Base-by-base conservation (phyloP, 2,888 invertebrate species). In the Lissonota sp. region DNA sequence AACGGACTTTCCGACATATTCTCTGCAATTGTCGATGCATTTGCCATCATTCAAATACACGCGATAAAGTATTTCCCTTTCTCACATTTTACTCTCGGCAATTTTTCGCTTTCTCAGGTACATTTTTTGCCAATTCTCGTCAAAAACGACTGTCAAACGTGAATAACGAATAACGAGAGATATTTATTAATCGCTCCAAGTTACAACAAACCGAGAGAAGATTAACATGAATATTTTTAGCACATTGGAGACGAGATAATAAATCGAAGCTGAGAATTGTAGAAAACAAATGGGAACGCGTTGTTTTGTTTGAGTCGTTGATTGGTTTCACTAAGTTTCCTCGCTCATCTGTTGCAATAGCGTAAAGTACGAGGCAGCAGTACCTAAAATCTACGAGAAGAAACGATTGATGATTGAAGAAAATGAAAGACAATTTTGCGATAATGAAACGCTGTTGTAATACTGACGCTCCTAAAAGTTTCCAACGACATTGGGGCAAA, bases 401-500 rank as follows among this genome's bases (percentile, higher is more conserved):
- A 40, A 4, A 42, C 5, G 46, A 26, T 26, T 26, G 26, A 26
- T 26, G 26, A 26, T 26, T 26, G 26, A 26, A 26, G 44, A 10
- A 44, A 4, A 44, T 6, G 4, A 44, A 44, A 44, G 44, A 26
- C 1, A 26, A 60, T 7, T 60, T 60, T 39, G 4, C n/a, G 5
- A 10, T 4, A 0, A 39, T 8, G 5, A 51, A 12, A n/a, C 8
- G 1, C 8, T 58, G 3, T 55, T 49, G 7, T 4, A 51, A 46
- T 62, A 84, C 82, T 80, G 70, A 87, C 88, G 63, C 78, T 77
- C 4, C 78, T 86, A 26, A 88, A 88, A 53, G 87, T 86, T 26
- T 88, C 81, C 42, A 87, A 75, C 0, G 88, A 87, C 80, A 88
- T 85, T 5, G 84, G 83, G 5, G 84, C 75, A 55, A 88, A 88